Evolutionary conservation across 2,888 invertebrate species (phyloP).

Genomic region (Trachelus iudaicus): DNA sequence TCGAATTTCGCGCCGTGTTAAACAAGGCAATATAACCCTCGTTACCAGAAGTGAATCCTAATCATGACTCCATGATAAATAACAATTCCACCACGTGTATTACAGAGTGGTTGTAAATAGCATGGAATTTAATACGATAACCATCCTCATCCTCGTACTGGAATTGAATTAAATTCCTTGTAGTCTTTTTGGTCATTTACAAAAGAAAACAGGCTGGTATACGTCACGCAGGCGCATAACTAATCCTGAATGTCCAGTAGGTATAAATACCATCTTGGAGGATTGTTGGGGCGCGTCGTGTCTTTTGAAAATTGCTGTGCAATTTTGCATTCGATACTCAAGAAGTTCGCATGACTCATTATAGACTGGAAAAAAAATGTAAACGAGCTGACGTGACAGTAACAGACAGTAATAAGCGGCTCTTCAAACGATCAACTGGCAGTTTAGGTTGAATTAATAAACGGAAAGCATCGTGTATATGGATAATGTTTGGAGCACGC

Average conservation of each 20-base stretch:
- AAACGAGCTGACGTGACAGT: background rate
- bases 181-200: background rate
- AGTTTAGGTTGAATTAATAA: background rate
- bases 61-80: background rate
- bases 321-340: background rate
- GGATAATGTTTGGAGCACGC: background rate
- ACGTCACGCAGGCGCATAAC: background rate
- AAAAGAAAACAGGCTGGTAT: background rate
- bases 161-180: background rate
- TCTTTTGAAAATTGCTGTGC: background rate
- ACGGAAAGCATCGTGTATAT: background rate
- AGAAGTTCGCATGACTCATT: background rate
- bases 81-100: background rate
- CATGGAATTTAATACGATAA: background rate
- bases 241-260: background rate
- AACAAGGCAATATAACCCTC: background rate
- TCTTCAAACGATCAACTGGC: background rate
- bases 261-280: background rate
- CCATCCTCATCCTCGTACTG: background rate
- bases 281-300: background rate
- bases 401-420: background rate
- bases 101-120: background rate
- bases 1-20: background rate
- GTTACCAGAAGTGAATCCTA: background rate
- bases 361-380: background rate